phyloP scores from a whole-genome alignment of 92 coral and sea anemone genomes.

The Isaurus tuberculatus region DNA sequence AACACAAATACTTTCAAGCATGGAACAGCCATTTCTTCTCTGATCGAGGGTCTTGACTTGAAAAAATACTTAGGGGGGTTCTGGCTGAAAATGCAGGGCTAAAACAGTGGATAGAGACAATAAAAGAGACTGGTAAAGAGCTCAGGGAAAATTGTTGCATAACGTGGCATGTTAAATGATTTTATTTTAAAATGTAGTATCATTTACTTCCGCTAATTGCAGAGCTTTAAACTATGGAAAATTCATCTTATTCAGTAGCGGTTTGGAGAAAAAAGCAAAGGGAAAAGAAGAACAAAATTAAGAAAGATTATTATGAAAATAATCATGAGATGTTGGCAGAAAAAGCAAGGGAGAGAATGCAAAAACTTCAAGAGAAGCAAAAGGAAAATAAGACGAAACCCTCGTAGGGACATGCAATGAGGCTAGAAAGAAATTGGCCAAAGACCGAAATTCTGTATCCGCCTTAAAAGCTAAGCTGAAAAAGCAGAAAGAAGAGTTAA shows the following conservation, averaged over 20 bases:
- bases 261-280: not conserved
- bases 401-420: not conserved
- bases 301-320: not conserved
- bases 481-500: slow-evolving; percentile 9
- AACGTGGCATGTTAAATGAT: not conserved
- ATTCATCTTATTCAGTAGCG: slow-evolving; percentile 6
- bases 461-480: not conserved
- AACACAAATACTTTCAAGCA: not conserved
- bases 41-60: not conserved
- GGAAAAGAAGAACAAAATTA: not conserved
- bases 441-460: slow-evolving; percentile 16
- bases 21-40: not conserved
- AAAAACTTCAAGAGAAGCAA: no score
- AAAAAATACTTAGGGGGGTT: slow-evolving; percentile 7
- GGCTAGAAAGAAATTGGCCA: slow-evolving; percentile 19
- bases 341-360: slow-evolving; percentile 1
- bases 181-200: not conserved
- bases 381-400: no score
- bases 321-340: not conserved
- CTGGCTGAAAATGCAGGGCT: not conserved
- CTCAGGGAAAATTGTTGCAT: not conserved
- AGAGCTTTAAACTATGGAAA: not conserved
- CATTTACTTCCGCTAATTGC: slow-evolving; percentile 1
- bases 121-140: slow-evolving; percentile 1
- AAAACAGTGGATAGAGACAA: not conserved